These are phyloP conservation scores for Arctia plantaginis DNA, from an alignment of 2,888 invertebrate species.

Conservation along the genomic window DNA sequence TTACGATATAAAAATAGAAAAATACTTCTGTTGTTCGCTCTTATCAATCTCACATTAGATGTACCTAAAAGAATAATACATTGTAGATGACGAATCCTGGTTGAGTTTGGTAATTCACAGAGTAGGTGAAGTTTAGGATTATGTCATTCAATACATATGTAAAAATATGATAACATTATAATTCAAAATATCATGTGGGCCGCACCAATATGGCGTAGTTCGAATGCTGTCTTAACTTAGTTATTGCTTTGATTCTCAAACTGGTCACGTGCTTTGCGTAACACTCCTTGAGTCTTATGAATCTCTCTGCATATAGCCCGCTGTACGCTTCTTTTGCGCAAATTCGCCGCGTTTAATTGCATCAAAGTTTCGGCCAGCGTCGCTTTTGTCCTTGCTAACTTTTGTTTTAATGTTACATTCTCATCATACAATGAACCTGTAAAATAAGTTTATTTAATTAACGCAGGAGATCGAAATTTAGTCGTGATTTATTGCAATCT, in stretches of 20 bases:
- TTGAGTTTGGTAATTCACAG: not conserved
- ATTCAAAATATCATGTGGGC: not conserved
- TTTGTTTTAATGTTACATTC: conserved; percentile 90
- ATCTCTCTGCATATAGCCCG: conserved; percentile 93
- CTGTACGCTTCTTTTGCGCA: conserved; percentile 93
- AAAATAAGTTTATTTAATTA: conserved; percentile 33
- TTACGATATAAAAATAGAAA: conserved; percentile 18
- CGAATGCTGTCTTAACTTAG: conserved; percentile 10
- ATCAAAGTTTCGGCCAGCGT: conserved; percentile 92
- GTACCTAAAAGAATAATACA: not conserved
- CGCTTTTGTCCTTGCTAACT: conserved; percentile 89
- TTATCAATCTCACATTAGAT: not conserved
- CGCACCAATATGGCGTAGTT: not conserved
- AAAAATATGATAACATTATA: not conserved
- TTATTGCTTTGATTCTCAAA: conserved; percentile 82
- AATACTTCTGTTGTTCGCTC: conserved; percentile 8
- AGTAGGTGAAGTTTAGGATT: not conserved
- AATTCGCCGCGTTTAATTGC: conserved; percentile 91
- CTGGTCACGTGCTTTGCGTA: conserved; percentile 91
- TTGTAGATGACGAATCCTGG: not conserved
- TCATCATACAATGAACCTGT: conserved; percentile 85
- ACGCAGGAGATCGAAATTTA: not conserved
- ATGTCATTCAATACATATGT: not conserved
- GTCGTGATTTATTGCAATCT: not conserved
- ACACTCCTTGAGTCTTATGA: conserved; percentile 91